These are phyloP conservation scores for Polydrusus cervinus DNA, from an alignment of 2,888 invertebrate genomes.

Conservation along the genomic window DNA sequence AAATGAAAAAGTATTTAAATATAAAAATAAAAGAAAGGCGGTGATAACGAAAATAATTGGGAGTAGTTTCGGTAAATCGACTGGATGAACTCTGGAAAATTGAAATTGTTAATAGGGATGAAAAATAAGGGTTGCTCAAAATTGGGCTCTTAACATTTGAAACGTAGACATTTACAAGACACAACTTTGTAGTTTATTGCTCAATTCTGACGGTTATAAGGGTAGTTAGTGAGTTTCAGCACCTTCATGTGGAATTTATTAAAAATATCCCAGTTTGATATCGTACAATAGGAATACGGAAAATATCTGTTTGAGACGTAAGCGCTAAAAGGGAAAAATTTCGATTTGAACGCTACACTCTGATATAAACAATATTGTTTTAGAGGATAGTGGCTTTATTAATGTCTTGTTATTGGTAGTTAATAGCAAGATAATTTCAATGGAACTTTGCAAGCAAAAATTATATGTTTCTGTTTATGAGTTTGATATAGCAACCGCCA, in stretches of 20 bases:
- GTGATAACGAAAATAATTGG: constrained; percentile 12
- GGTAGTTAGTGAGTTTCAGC: not conserved
- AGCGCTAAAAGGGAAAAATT: too few relatives aligned
- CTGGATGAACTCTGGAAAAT: constrained; percentile 10
- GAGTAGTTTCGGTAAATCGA: not conserved
- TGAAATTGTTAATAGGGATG: constrained; percentile 11
- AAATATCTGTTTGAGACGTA: too few relatives aligned
- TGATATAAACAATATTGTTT: too few relatives aligned
- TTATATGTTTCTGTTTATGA: too few relatives aligned
- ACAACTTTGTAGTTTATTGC: constrained; percentile 1
- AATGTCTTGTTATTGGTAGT: too few relatives aligned
- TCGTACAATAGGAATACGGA: too few relatives aligned
- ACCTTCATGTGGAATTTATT: not conserved
- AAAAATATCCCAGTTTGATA: not conserved
- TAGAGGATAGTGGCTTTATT: too few relatives aligned
- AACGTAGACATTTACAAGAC: constrained; percentile 7
- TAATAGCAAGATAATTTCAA: too few relatives aligned
- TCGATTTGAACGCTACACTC: too few relatives aligned
- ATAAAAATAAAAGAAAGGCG: not conserved
- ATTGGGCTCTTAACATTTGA: constrained; percentile 12
- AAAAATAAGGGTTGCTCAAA: constrained; percentile 7
- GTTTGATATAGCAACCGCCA: too few relatives aligned
- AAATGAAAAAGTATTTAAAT: not conserved
- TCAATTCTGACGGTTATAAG: constrained; percentile 2
- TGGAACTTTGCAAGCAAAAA: too few relatives aligned